Base-by-base conservation (phyloP, 2,888 invertebrate species). In the Cryptocephalus primarius region DNA sequence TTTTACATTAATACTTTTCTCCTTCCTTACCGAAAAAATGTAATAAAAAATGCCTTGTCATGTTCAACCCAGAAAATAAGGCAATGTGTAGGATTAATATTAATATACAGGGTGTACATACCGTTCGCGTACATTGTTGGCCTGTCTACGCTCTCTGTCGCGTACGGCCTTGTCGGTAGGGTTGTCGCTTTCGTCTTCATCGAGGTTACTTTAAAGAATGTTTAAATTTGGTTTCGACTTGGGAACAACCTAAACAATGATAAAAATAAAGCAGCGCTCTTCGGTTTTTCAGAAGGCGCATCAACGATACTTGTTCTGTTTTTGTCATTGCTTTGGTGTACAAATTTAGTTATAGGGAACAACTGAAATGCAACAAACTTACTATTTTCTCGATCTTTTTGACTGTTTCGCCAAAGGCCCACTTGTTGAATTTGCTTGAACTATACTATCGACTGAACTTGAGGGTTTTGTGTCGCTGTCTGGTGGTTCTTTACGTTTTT, bases 91-190 rank as follows among this genome's bases (percentile, higher is more conserved):
- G 11, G 32, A 22, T 39, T 14, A 14, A 39, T 22, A 8, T 9
- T 39, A 39, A 39, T 39, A 39, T 39, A 39, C 13, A 39, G 42
- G 14, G 32, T 70, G 72, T 74, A 78, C 78, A 75, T 76, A 92
- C 92, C 92, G 87, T 82, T 94, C 94, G 64, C 96, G 78, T 60
- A 94, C 93, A 79, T 96, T 96, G 81, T 96, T 96, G 67, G 95
- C 94, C 74, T 93, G 92, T 59, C 95, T 80, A 63, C 95, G 80
- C 76, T 95, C 90, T 75, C 87, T 84, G 78, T 96, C 94, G 70
- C 92, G 82, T 74, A 91, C 88, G 64, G 88, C 88, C 80, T 93
- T 93, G 66, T 85, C 83, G 75, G 84, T 84, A 43, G 91, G 90
- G 69, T 87, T 84, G 66, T 82, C 80, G 71, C 82, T 84, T 68